Evolutionary conservation across 2,888 invertebrate genomes (phyloP), one percentile per base, ranked within the genome.

Genomic region (Resseliella maxima): DNA sequence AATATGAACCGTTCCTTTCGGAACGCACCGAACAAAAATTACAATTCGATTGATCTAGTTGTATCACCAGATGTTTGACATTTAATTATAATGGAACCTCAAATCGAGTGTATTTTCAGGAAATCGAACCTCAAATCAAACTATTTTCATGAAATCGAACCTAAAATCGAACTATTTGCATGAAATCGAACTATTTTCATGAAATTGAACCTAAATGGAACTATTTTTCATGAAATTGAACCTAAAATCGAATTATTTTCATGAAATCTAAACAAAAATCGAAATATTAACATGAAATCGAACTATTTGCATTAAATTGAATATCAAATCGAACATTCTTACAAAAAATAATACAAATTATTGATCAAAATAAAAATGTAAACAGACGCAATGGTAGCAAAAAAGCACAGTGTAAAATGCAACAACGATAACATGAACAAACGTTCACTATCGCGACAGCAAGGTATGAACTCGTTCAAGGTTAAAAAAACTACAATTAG

Each of bases 1-100:
- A 81, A 81, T 81, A 81, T 81, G 81, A 81, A 81, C 81, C 81
- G 81, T 81, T 81, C 81, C 81, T 81, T 81, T 81, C 81, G 36
- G 81, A 81, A 81, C 81, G 81, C 81, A 81, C 81, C 81, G 81
- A 81, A 81, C 35, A 81, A 81, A 81, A 81, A 81, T 81, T 81
- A 81, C 35, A 81, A 81, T 81, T 81, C 81, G 81, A 81, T 81
- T 81, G 36, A 81, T 81, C 81, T 81, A 81, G 35, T 81, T 81
- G 35, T 81, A 81, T 81, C 36, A 81, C 81, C 36, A 81, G 81
- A 81, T 81, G 81, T 81, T 36, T 81, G 81, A 81, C 18, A 81
- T 81, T 81, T 81, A 81, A 81, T 81, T 81, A 81, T 81, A 81
- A 81, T 81, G 36, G 36, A 81, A 64, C 64, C 64, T 64, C 64